These are phyloP conservation scores for Mythimna loreyi DNA, from an alignment of 2,888 invertebrate genomes.

Conservation along the genomic window DNA sequence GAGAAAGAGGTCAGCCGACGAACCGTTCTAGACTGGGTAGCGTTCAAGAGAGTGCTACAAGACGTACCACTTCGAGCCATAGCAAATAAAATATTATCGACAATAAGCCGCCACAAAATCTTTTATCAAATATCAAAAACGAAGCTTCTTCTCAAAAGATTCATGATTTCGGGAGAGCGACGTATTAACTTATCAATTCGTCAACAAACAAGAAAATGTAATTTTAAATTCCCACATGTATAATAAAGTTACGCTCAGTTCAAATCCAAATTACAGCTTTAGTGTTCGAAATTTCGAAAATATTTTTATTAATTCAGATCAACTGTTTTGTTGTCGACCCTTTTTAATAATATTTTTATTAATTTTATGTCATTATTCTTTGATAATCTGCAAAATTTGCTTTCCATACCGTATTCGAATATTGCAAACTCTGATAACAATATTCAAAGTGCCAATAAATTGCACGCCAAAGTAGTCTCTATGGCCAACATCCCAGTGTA, in stretches of 20 bases:
- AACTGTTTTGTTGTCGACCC: not conserved
- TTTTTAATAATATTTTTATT: not conserved
- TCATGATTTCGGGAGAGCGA: no score
- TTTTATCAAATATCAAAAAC: not conserved
- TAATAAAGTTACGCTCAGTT: no score
- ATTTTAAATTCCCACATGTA: no score
- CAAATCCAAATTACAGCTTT: not conserved
- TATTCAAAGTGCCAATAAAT: not conserved
- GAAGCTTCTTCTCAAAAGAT: not conserved
- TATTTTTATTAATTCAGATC: not conserved
- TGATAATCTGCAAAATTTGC: not conserved
- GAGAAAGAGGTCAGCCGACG: no score
- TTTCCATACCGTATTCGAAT: not conserved
- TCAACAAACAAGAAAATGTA: no score
- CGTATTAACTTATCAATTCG: no score
- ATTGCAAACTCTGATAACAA: not conserved
- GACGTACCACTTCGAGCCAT: no score
- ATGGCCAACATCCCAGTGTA: not conserved
- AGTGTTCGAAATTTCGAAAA: not conserved
- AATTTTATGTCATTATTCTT: conserved; percentile 1
- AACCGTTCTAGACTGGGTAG: no score
- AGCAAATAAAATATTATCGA: no score
- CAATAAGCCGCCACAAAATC: no score
- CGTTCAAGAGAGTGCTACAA: no score
- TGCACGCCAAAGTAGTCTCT: not conserved